Conservation (phyloP, 92 coral and sea anemone species). For the Siderastrea radians region DNA sequence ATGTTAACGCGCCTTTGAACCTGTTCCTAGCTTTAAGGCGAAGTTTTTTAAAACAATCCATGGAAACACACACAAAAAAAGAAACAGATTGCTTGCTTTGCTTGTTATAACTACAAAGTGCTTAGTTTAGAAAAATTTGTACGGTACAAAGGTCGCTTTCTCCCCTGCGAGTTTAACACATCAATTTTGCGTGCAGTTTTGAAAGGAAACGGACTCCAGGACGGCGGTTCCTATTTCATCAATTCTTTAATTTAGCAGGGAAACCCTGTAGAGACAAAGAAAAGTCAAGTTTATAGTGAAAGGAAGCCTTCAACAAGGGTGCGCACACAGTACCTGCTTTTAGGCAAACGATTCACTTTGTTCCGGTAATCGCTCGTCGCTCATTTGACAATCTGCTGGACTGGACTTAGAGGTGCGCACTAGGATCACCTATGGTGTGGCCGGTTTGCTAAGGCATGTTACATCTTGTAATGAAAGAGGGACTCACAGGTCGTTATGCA, state of each 20-base stretch:
- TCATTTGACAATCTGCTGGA: no score
- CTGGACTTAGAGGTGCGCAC: no score
- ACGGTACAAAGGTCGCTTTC: neutral
- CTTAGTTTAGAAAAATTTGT: neutral
- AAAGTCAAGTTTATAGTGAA: neutral
- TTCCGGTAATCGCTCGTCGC: no score
- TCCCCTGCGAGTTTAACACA: neutral
- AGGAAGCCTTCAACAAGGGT: neutral
- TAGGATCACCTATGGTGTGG: no score
- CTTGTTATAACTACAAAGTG: neutral
- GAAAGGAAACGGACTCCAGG: constrained; percentile 1
- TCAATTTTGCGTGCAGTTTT: neutral
- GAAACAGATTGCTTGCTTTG: neutral
- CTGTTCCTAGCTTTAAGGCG: no score
- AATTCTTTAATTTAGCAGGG: neutral
- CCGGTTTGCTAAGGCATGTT: no score
- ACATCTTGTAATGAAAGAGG: no score
- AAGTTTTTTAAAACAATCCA: neutral
- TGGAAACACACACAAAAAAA: neutral
- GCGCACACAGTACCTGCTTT: neutral
- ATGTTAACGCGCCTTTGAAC: no score
- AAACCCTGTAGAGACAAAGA: neutral
- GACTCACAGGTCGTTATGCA: no score
- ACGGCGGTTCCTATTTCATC: neutral
- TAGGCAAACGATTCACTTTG: no score